Evolutionary conservation across 2,797 vertebrate species (phyloP).

Genomic region (Phrynocephalus forsythii): DNA sequence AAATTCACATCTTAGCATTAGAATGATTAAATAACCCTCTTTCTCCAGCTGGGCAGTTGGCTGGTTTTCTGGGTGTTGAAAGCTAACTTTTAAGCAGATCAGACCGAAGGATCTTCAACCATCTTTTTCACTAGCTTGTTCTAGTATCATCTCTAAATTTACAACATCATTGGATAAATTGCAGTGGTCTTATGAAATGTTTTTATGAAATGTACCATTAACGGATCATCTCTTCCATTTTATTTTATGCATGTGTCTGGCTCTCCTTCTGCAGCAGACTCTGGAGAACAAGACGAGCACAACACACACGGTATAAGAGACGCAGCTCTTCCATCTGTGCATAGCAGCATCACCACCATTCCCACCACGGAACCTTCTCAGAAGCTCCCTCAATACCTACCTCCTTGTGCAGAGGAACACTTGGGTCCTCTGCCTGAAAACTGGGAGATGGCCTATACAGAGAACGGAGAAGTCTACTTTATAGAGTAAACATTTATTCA

Average conservation of each 20-base stretch:
- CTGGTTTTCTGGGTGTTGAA: not conserved
- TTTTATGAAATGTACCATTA: not conserved
- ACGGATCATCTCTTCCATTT: not conserved
- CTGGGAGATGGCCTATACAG: constrained; percentile 99
- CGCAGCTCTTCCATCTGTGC: constrained; percentile 71
- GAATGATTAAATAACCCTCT: not conserved
- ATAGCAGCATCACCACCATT: constrained; percentile 83
- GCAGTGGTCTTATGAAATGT: not conserved
- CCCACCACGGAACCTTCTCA: constrained; percentile 97
- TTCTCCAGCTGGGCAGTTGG: not conserved
- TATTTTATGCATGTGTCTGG: not conserved
- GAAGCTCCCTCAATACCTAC: constrained; percentile 93
- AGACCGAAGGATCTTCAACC: not conserved
- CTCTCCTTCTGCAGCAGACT: constrained; percentile 84
- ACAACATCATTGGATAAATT: not conserved
- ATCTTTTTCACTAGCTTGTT: not conserved
- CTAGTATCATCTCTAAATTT: not conserved
- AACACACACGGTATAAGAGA: constrained; percentile 77
- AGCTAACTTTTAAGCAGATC: not conserved
- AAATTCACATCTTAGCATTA: not conserved
- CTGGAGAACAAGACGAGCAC: constrained; percentile 93
- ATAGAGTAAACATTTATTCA: constrained; percentile 89
- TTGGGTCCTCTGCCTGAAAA: constrained; percentile 96
- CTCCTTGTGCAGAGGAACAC: constrained; percentile 93
- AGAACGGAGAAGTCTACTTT: constrained; percentile 99